Evolutionary conservation across 2,113 vertebrate genomes (phyloP).

Genomic region (Podocnemis expansa): DNA sequence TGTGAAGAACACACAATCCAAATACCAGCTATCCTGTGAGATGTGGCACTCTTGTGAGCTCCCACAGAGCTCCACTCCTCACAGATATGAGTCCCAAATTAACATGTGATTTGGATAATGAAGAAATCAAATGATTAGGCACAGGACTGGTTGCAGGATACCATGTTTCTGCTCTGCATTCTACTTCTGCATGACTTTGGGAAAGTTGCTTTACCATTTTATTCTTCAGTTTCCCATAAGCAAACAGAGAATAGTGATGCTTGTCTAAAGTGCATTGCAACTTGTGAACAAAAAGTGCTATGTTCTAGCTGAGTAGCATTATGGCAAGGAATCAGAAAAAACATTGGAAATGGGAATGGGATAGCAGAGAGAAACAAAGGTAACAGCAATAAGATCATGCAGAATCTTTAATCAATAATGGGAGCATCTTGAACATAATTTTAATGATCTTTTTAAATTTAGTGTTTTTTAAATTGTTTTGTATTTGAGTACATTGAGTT

Average conservation of each 20-base stretch:
- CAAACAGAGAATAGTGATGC: not conserved
- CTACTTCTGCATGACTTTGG: not conserved
- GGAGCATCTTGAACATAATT: accelerated
- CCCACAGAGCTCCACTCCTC: not conserved
- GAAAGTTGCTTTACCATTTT: not conserved
- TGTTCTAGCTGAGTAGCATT: accelerated
- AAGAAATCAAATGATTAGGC: not conserved
- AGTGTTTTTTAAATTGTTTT: not conserved
- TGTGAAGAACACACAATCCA: not conserved
- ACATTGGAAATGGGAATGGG: not conserved
- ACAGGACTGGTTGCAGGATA: not conserved
- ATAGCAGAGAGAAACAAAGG: not conserved
- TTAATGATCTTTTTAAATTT: accelerated
- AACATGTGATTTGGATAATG: not conserved
- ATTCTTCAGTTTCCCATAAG: not conserved
- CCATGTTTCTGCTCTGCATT: not conserved
- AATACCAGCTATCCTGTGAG: not conserved
- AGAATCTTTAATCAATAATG: not conserved
- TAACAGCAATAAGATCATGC: not conserved
- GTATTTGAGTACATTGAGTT: not conserved
- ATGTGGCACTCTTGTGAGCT: not conserved
- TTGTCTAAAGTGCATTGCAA: not conserved
- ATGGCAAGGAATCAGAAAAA: not conserved
- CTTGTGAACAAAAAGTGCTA: not conserved
- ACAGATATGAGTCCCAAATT: not conserved